Evolutionary conservation across 2,888 invertebrate genomes (phyloP), one percentile per base, ranked within the genome.

Genomic region (Agrilus mali): DNA sequence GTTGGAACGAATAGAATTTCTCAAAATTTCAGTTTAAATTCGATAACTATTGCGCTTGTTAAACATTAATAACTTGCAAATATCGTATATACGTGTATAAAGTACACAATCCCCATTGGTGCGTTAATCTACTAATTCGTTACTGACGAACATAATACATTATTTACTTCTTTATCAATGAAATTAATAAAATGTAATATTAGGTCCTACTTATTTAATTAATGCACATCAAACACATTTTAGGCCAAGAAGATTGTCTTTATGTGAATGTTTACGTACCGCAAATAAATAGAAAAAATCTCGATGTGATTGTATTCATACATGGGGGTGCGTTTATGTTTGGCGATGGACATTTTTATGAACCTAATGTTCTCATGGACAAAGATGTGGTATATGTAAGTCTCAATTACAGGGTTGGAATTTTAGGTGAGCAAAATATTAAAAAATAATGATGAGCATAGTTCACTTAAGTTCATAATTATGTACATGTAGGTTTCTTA

Each of bases 301-400:
- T 76, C 31, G 78, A 80, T 0, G 79, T 79, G 0, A 46, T 79
- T 37, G 70, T 77, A 1, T 72, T 63, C 55, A 72, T 80, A 43
- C 79, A 78, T 48, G 78, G 79, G 2, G 64, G 80, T 0, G 75
- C 73, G 13, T 78, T 74, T 56, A 78, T 79, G 71, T 77, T 73
- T 48, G 80, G 80, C 0, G 60, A 68, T 1, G 68, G 70, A 0
- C 57, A 63, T 12, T 33, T 57, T 1, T 75, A 73, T 56, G 73
- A 72, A 1, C 46, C 47, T 12, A 60, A 66, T 6, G 66, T 70
- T 47, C 47, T 82, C 0, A 75, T 82, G 75, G 73, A 75, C 37
- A 61, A 65, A 34, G 73, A 78, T 47, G 65, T 78, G 4, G 72
- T 82, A 1, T 63, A 78, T 0, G 80, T 80, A 0, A 78, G 77